Conservation (phyloP, 1,140 invertebrate genomes). For the Muscidifurax raptorellus region DNA sequence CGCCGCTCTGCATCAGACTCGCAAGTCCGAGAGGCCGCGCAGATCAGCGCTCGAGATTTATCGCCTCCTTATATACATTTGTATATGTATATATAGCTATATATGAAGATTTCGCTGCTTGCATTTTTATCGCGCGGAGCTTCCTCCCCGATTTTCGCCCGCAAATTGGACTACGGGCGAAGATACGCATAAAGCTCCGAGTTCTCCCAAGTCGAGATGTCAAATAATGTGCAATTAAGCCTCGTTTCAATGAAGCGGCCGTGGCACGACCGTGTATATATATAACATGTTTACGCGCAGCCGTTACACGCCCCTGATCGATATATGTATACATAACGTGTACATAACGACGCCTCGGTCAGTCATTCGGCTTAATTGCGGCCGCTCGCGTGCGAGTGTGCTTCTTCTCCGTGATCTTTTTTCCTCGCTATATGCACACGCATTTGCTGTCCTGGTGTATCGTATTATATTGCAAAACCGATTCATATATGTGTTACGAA, state of each 20-base stretch:
- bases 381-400: conserved; percentile 48
- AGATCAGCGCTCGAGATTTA: background rate
- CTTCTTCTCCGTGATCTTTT: background rate
- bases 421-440: no score
- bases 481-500: conserved; percentile 56
- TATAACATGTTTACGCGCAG: conserved; percentile 2
- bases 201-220: no score
- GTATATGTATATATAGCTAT: background rate
- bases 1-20: conserved; percentile 58
- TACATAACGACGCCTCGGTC: conserved; percentile 58
- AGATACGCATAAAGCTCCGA: no score
- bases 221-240: no score
- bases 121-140: conserved; percentile 19
- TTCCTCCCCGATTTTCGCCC: no score
- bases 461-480: no score
- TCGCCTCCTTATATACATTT: background rate
- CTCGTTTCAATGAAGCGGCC: no score
- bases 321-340: conserved; percentile 52
- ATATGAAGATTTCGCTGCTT: background rate
- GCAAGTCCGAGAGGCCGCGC: conserved; percentile 62
- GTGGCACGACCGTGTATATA: no score
- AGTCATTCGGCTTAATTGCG: conserved; percentile 69
- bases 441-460: no score
- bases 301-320: conserved; percentile 63
- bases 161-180: conserved; percentile 12